A percentile compares a stretch with the other conserved stretches of the same genome.
Evolutionary conservation across 2,113 vertebrate genomes (phyloP).

Genomic region (Coryphaenoides rupestris): DNA sequence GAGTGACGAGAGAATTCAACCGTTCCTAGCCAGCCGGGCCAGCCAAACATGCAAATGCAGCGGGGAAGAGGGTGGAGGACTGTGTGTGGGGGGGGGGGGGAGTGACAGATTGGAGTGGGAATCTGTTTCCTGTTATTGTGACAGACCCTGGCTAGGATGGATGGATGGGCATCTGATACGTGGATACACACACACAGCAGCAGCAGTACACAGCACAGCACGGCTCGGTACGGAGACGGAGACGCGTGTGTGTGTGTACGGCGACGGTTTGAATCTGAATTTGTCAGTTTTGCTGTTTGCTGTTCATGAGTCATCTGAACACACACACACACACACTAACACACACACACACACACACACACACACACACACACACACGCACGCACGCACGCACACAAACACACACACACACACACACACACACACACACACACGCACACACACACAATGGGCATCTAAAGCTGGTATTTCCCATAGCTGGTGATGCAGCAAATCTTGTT

Average conservation of each 20-base stretch:
- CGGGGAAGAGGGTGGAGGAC: too few species aligned
- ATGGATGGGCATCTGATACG: conserved; percentile 11
- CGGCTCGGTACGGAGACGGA: too few species aligned
- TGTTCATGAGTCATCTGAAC: too few species aligned
- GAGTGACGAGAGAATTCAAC: too few species aligned
- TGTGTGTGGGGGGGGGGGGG: background rate
- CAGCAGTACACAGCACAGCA: too few species aligned
- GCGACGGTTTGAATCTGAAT: too few species aligned
- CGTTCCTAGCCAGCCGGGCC: background rate
- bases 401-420: background rate
- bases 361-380: background rate
- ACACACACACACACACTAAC: background rate
- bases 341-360: background rate
- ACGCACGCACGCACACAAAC: background rate
- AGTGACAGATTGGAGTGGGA: background rate
- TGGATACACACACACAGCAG: background rate
- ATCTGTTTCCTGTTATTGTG: conserved; percentile 59
- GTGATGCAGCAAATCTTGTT: background rate
- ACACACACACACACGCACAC: background rate
- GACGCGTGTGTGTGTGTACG: too few species aligned
- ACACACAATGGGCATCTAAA: background rate
- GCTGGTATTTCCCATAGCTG: background rate
- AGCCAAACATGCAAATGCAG: background rate
- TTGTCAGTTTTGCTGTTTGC: too few species aligned
- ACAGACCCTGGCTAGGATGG: conserved; percentile 1